A percentile compares a stretch with the other conserved stretches of the same genome.
Conservation (phyloP, 2,888 invertebrate genomes). For the Sicus ferrugineus region DNA sequence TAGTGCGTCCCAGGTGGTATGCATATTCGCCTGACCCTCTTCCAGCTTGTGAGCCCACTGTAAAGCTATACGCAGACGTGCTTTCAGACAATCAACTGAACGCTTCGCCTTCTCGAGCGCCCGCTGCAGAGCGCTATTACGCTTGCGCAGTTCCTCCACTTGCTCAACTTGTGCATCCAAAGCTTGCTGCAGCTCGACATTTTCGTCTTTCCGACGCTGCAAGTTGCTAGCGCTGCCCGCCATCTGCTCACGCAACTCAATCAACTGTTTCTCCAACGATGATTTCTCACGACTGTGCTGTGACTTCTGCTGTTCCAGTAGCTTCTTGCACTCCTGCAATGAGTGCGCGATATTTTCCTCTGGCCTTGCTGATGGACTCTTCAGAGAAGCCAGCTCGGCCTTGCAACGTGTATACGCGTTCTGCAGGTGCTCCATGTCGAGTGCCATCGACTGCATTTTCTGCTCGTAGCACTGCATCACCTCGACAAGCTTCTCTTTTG, state of each 20-base stretch:
- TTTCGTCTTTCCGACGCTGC: constrained; percentile 41
- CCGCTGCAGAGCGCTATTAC: constrained; percentile 49
- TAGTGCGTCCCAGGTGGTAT: constrained; percentile 59
- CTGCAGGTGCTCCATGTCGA: constrained; percentile 62
- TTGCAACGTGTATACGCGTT: constrained; percentile 61
- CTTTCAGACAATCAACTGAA: constrained; percentile 59
- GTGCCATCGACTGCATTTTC: constrained; percentile 68
- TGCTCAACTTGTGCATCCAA: constrained; percentile 44
- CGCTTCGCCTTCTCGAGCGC: constrained; percentile 56
- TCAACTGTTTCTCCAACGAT: constrained; percentile 65
- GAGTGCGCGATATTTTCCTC: constrained; percentile 67
- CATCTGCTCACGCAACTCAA: constrained; percentile 42
- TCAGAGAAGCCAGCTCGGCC: constrained; percentile 55
- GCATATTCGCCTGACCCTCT: constrained; percentile 56
- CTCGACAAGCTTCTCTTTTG: constrained; percentile 78
- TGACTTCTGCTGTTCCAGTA: constrained; percentile 78
- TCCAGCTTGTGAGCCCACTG: constrained; percentile 62
- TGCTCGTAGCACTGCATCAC: constrained; percentile 78
- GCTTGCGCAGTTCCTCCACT: constrained; percentile 46
- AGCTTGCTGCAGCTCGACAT: constrained; percentile 46
- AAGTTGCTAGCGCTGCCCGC: neutral
- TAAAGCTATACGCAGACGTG: constrained; percentile 58
- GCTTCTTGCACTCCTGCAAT: constrained; percentile 77
- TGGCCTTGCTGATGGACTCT: constrained; percentile 46
- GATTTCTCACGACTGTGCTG: constrained; percentile 76